Conservation (phyloP, 2,888 invertebrate species). For the Pristionchus japonicus region DNA sequence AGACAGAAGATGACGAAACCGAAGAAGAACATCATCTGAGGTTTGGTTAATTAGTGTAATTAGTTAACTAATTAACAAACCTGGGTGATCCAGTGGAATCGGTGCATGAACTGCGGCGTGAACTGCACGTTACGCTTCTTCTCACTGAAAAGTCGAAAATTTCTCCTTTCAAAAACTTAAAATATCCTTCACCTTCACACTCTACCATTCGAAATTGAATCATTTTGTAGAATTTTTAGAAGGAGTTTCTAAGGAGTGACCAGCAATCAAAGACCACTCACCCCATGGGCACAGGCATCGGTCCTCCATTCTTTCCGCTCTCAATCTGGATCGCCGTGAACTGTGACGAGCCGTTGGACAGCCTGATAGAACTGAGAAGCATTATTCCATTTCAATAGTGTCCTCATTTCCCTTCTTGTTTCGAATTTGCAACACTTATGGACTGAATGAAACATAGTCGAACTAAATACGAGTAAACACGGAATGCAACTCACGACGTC, state of each 20-base stretch:
- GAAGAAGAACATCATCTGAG: constrained; percentile 74
- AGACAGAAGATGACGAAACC: constrained; percentile 72
- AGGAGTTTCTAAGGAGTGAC: too few species aligned
- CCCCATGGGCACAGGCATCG: constrained; percentile 2
- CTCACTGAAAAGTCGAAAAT: background rate
- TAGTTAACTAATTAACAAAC: constrained; percentile 47
- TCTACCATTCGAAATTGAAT: too few species aligned
- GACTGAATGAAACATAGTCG: background rate
- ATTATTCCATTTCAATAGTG: background rate
- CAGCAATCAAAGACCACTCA: too few species aligned
- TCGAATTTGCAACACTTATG: too few species aligned
- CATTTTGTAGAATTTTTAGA: too few species aligned
- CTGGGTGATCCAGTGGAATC: constrained; percentile 75
- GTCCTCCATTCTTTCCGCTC: constrained; percentile 38
- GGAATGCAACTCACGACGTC: constrained; percentile 12
- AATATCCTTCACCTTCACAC: too few species aligned
- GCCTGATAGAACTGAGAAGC: background rate
- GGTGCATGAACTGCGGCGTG: constrained; percentile 66
- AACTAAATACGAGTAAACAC: background rate
- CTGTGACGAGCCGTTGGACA: constrained; percentile 46
- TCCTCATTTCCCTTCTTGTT: too few species aligned
- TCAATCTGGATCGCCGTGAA: constrained; percentile 57
- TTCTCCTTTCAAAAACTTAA: background rate
- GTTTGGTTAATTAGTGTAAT: background rate
- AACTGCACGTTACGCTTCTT: constrained; percentile 52